Conservation (phyloP, 1,140 invertebrate species). For the Lordiphosa clarofinis region DNA sequence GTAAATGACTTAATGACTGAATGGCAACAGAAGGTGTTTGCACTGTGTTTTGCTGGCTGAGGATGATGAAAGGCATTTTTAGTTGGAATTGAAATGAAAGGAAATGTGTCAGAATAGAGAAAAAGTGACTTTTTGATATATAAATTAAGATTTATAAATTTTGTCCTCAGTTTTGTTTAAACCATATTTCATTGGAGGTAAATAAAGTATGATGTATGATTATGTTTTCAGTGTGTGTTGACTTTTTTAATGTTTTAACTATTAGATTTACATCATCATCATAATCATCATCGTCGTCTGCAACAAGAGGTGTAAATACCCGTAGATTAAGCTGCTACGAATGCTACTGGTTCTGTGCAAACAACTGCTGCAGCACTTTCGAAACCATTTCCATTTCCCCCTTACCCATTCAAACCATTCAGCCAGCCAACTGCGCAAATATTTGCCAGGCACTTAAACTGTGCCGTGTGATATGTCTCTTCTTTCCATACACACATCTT, state of each 20-base stretch:
- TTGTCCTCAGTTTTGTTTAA: neutral
- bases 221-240: no score
- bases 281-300: conserved; percentile 1
- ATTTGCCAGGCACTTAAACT: conserved; percentile 49
- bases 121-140: no score
- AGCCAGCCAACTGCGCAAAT: conserved; percentile 48
- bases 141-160: no score
- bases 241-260: conserved; percentile 5
- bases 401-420: conserved; percentile 20
- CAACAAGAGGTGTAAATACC: conserved; percentile 61
- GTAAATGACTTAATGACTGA: conserved; percentile 63
- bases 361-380: conserved; percentile 22
- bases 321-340: conserved; percentile 49
- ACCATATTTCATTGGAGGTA: neutral
- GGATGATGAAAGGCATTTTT: conserved; percentile 18
- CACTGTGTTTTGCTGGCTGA: neutral
- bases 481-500: conserved; percentile 12
- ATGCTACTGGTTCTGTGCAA: conserved; percentile 37
- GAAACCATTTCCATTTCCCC: conserved; percentile 26
- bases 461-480: conserved; percentile 20
- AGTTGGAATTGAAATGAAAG: neutral
- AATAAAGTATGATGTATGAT: no score
- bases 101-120: neutral
- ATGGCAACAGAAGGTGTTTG: conserved; percentile 36
- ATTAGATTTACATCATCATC: conserved; percentile 5